Evolutionary conservation across 2,797 vertebrate genomes (phyloP).

Genomic region (Gouania willdenowi): DNA sequence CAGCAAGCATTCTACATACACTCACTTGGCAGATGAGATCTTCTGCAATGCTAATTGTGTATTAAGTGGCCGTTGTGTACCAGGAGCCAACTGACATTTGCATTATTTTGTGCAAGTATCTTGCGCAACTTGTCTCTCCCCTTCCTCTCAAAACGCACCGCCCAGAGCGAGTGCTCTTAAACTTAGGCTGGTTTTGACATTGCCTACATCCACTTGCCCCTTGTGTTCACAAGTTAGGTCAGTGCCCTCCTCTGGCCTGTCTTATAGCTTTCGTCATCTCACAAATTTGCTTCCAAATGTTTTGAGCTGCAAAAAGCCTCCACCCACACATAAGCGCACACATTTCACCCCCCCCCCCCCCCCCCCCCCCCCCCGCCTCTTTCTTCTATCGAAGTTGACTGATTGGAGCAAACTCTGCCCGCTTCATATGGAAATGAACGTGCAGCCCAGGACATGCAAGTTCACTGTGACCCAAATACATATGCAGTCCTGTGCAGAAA

Average conservation of each 20-base stretch:
- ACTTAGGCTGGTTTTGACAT: constrained; percentile 6
- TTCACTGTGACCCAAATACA: constrained; percentile 55
- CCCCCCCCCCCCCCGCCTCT: neutral
- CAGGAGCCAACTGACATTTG: constrained; percentile 9
- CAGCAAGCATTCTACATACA: no score
- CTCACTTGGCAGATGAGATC: no score
- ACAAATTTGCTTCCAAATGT: constrained; percentile 10
- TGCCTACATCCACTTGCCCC: neutral
- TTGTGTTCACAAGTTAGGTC: neutral
- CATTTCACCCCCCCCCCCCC: neutral
- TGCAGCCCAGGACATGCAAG: constrained; percentile 23
- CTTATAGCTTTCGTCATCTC: constrained; percentile 15
- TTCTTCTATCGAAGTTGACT: constrained; percentile 27
- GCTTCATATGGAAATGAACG: constrained; percentile 55
- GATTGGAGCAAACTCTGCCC: constrained; percentile 32
- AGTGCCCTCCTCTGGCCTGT: constrained; percentile 1
- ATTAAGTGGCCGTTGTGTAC: neutral
- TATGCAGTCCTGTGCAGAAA: constrained; percentile 4
- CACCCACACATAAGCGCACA: neutral
- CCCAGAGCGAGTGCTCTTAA: neutral
- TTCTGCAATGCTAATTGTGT: neutral
- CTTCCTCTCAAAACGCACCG: neutral
- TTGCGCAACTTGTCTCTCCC: neutral
- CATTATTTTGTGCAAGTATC: constrained; percentile 1
- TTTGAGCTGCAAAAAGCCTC: constrained; percentile 1